phyloP scores from a whole-genome alignment of 2,797 vertebrate genomes.

The Cossypha polioptera region DNA sequence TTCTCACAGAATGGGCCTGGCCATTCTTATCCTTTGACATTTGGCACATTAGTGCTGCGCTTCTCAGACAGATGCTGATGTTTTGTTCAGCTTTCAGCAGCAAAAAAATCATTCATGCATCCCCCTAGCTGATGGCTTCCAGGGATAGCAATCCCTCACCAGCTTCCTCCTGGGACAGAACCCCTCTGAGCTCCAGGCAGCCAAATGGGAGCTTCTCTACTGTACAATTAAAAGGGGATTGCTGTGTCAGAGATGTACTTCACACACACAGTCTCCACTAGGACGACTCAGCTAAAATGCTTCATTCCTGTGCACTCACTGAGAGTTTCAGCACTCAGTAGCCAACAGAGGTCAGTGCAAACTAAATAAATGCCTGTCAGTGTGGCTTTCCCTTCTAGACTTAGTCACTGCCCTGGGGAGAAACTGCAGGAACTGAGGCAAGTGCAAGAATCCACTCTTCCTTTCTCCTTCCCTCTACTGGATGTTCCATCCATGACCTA shows the following conservation, averaged over 20 bases:
- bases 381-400: neutral
- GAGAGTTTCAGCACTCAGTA: neutral
- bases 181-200: neutral
- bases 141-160: neutral
- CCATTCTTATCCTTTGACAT: neutral
- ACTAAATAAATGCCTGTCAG: constrained; percentile 17
- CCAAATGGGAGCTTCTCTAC: neutral
- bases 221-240: neutral
- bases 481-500: neutral
- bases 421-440: neutral
- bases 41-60: neutral
- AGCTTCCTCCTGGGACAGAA: neutral
- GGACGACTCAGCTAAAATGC: neutral
- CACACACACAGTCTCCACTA: neutral
- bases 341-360: constrained; percentile 33
- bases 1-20: neutral
- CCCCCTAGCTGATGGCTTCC: neutral
- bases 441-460: neutral
- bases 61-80: neutral
- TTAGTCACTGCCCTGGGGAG: neutral
- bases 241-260: neutral
- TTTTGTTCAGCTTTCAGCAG: neutral
- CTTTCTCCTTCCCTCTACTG: neutral
- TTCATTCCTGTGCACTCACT: neutral
- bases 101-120: neutral